Conservation (phyloP, 2,113 vertebrate genomes). For the Calypte anna region DNA sequence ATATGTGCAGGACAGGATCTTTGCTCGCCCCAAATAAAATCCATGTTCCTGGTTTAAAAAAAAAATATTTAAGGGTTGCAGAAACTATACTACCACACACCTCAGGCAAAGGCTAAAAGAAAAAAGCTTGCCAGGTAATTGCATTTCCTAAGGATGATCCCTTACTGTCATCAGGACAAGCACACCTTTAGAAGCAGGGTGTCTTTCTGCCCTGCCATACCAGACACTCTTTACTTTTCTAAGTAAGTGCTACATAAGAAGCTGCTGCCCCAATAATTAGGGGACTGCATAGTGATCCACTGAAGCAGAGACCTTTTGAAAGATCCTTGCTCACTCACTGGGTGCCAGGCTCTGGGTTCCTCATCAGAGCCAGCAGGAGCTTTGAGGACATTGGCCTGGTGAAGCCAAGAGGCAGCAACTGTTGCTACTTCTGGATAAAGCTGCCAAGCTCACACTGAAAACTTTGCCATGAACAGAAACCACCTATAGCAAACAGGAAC, state of each 20-base stretch:
- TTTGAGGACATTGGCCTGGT: neutral
- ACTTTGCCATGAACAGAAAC: neutral
- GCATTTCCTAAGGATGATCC: neutral
- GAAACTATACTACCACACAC: neutral
- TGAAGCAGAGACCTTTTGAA: neutral
- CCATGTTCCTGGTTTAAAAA: neutral
- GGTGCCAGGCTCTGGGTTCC: neutral
- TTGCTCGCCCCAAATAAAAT: neutral
- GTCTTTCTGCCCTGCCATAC: neutral
- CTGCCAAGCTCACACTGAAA: neutral
- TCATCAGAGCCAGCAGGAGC: neutral
- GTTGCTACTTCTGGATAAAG: neutral
- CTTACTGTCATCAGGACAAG: neutral
- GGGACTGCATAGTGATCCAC: neutral
- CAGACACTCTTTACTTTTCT: neutral
- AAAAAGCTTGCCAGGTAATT: neutral
- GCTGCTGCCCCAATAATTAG: neutral
- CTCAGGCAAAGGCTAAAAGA: neutral
- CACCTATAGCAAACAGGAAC: neutral
- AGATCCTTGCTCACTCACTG: neutral
- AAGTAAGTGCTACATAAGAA: neutral
- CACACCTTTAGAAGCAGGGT: neutral
- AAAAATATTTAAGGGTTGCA: neutral
- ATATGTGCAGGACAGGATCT: neutral
- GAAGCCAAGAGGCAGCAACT: neutral